phyloP scores from a whole-genome alignment of 1,140 invertebrate species.

The Sarcophaga bullata region DNA sequence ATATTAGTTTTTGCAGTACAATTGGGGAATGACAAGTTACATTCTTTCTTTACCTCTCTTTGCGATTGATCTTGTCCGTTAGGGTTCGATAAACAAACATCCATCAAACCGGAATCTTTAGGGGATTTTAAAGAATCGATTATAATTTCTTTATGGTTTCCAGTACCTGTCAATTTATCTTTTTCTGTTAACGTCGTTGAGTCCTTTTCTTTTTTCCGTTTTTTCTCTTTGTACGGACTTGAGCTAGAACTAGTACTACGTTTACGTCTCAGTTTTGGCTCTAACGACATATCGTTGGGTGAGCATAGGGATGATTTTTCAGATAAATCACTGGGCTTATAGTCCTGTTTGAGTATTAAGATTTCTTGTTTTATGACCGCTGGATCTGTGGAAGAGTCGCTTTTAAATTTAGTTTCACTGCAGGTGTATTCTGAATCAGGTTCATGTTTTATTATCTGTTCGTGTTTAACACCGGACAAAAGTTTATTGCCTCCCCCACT shows the following conservation, averaged over 20 bases:
- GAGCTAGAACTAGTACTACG: slow-evolving; percentile 62
- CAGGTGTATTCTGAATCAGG: slow-evolving; percentile 53
- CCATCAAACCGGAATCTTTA: slow-evolving; percentile 48
- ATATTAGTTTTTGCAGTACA: not conserved
- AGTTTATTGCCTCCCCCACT: slow-evolving; percentile 40
- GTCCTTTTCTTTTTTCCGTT: slow-evolving; percentile 62
- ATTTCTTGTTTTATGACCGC: slow-evolving; percentile 39
- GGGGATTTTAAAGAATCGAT: slow-evolving; percentile 46
- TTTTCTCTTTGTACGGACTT: slow-evolving; percentile 64
- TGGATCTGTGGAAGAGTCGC: slow-evolving; percentile 21
- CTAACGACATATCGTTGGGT: slow-evolving; percentile 28
- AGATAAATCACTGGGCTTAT: slow-evolving; percentile 34
- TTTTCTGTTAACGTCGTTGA: slow-evolving; percentile 28
- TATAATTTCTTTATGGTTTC: slow-evolving; percentile 18
- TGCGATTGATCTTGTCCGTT: slow-evolving; percentile 31
- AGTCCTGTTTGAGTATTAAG: slow-evolving; percentile 43
- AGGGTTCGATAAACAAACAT: not conserved
- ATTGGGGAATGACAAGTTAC: too few relatives aligned
- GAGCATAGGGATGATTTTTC: slow-evolving; percentile 29
- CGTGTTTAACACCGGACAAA: slow-evolving; percentile 50
- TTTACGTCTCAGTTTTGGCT: slow-evolving; percentile 53
- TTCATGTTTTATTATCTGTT: slow-evolving; percentile 60
- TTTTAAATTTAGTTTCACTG: slow-evolving; percentile 44
- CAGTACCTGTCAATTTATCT: slow-evolving; percentile 25
- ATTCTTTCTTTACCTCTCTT: slow-evolving; percentile 36